phyloP scores from a whole-genome alignment of 2,888 invertebrate genomes.

The Pimpla rufipes region DNA sequence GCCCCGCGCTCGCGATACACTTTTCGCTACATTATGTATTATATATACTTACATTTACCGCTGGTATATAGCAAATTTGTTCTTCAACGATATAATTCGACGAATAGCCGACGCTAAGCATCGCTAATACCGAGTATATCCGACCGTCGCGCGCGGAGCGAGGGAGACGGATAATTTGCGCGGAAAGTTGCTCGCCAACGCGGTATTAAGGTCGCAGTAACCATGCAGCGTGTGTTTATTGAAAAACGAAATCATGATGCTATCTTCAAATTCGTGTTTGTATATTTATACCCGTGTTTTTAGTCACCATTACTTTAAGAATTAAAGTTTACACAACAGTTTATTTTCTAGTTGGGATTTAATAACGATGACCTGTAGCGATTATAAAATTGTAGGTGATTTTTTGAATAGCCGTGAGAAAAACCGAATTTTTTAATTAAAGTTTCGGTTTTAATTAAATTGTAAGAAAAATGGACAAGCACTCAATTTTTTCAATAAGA shows the following conservation, averaged over 20 bases:
- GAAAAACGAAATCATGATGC: background rate
- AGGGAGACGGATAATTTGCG: constrained; percentile 39
- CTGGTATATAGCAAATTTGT: constrained; percentile 53
- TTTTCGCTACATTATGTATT: constrained; percentile 46
- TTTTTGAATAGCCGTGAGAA: too few species aligned
- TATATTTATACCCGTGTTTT: too few species aligned
- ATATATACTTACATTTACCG: constrained; percentile 17
- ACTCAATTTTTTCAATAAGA: too few species aligned
- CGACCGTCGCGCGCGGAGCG: constrained; percentile 4
- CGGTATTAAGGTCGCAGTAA: background rate
- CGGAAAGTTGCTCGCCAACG: constrained; percentile 33
- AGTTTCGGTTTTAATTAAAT: too few species aligned
- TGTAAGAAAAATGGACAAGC: too few species aligned
- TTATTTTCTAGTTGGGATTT: too few species aligned
- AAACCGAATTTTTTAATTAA: too few species aligned
- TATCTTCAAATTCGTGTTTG: background rate
- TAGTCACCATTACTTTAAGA: too few species aligned
- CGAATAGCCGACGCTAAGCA: constrained; percentile 70
- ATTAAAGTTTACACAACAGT: too few species aligned
- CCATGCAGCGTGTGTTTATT: background rate
- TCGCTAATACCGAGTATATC: constrained; percentile 68
- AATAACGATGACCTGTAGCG: too few species aligned
- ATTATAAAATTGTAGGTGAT: too few species aligned
- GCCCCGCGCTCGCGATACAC: constrained; percentile 30
- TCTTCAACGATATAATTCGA: constrained; percentile 72